Evolutionary conservation across 2,113 vertebrate genomes (phyloP).

Genomic region (Aptenodytes patagonicus): DNA sequence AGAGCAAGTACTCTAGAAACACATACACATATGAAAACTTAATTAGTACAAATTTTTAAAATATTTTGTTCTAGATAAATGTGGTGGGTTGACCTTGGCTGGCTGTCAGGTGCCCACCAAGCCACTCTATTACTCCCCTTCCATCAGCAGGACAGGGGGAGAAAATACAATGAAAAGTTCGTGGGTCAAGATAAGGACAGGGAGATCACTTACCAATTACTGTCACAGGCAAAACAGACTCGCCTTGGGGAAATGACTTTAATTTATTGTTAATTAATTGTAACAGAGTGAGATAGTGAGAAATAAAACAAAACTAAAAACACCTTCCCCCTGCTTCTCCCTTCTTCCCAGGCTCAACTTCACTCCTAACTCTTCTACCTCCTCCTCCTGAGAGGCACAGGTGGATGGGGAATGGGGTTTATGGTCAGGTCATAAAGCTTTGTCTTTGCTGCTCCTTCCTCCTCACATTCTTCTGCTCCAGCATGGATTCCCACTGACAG

Average conservation of each 20-base stretch:
- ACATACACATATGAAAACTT: not conserved
- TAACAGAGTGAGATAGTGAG: not conserved
- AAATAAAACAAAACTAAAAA: not conserved
- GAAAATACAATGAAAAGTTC: not conserved
- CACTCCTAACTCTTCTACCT: not conserved
- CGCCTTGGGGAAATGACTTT: not conserved
- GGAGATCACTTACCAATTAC: not conserved
- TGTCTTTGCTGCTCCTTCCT: not conserved
- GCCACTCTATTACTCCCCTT: not conserved
- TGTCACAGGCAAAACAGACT: not conserved
- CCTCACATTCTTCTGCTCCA: not conserved
- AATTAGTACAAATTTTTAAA: not conserved
- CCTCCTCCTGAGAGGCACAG: not conserved
- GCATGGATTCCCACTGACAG: accelerated
- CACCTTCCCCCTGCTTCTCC: not conserved
- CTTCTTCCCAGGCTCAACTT: not conserved
- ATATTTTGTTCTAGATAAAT: not conserved
- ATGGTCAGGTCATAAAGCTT: accelerated
- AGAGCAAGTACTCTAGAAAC: not conserved
- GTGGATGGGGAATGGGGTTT: not conserved
- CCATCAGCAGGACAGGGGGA: not conserved
- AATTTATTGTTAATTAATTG: not conserved
- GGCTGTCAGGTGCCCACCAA: not conserved
- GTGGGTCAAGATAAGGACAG: not conserved
- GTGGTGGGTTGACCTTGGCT: not conserved